These are phyloP conservation scores for Argyrosomus japonicus DNA, from an alignment of 2,113 vertebrate genomes.

Conservation along the genomic window DNA sequence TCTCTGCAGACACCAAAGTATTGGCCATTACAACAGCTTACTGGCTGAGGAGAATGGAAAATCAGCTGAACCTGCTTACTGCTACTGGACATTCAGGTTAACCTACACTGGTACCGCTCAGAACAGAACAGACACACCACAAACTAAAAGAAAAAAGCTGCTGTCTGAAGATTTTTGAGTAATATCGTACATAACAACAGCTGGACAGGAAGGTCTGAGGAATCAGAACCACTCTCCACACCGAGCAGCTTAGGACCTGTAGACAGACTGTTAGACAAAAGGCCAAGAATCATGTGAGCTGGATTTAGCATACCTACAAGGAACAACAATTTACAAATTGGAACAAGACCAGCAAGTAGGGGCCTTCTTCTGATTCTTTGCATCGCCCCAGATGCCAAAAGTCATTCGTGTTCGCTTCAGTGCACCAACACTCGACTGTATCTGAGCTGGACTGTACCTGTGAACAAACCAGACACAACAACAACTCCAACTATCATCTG, in stretches of 20 bases:
- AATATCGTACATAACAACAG: slow-evolving; percentile 19
- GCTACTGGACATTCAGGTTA: neutral
- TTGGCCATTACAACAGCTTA: neutral
- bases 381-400: slow-evolving; percentile 39
- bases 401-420: slow-evolving; percentile 39
- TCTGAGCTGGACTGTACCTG: neutral
- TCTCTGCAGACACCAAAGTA: neutral
- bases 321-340: slow-evolving; percentile 38
- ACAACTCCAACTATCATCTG: neutral
- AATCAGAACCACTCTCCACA: slow-evolving; percentile 39
- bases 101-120: neutral
- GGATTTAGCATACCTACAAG: slow-evolving; percentile 67
- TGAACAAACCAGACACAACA: neutral
- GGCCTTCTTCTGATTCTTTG: slow-evolving; percentile 28
- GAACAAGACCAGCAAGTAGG: neutral
- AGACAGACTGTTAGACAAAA: slow-evolving; percentile 47
- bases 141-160: slow-evolving; percentile 1
- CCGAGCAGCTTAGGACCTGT: slow-evolving; percentile 52
- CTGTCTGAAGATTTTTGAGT: neutral
- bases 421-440: slow-evolving; percentile 15
- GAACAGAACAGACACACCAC: neutral
- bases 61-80: slow-evolving; percentile 18
- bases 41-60: neutral
- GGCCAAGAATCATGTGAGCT: slow-evolving; percentile 68
- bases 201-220: slow-evolving; percentile 26